Evolutionary conservation across 2,888 invertebrate species (phyloP), one percentile per base, ranked within the genome.

Genomic region (Leistus spinibarbis): DNA sequence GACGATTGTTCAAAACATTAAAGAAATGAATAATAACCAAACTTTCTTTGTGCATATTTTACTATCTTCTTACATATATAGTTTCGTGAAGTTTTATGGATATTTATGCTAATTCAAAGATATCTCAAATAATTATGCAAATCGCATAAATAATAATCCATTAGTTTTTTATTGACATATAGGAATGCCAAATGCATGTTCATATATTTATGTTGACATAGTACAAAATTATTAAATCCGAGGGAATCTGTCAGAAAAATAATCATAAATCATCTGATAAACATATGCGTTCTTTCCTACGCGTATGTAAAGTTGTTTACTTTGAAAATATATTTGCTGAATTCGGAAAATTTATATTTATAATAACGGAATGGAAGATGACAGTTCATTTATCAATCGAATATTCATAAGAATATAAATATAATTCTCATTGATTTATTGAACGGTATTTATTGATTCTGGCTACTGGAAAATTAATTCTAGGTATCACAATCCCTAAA

Each of bases 161-260:
- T 22, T n/a, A 56, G 54, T 40, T 27, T 40, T 40, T 66, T 67
- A 67, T 16, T 73, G 73, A 73, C 73, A 67, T 62, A 23, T 19
- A 40, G 73, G 73, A 73, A 73, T 73, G 66, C 22, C 66, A 54
- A 73, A 73, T 73, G 54, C 73, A 73, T 73, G 73, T 73, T 73
- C 73, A 67, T 73, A n/a, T n/a, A 73, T 73, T 73, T 73, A 73
- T 72, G 72, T 56, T 57, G 72, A 72, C 73, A 40, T 72, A 17
- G 66, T 10, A 40, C 19, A 53, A 60, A 73, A 73, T 73, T 73
- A 73, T 67, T 73, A 73, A 73, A 73, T 73, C 73, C 40, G 62
- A 67, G 67, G 65, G 66, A 67, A 73, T 67, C 67, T 73, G 73
- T 73, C 73, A 73, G 67, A 73, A 54, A 73, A 53, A 73, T 62